A percentile compares a stretch with the other conserved stretches of the same genome.
These are phyloP conservation scores for Circaetus gallicus DNA, from an alignment of 2,113 vertebrate genomes.

Conservation along the genomic window DNA sequence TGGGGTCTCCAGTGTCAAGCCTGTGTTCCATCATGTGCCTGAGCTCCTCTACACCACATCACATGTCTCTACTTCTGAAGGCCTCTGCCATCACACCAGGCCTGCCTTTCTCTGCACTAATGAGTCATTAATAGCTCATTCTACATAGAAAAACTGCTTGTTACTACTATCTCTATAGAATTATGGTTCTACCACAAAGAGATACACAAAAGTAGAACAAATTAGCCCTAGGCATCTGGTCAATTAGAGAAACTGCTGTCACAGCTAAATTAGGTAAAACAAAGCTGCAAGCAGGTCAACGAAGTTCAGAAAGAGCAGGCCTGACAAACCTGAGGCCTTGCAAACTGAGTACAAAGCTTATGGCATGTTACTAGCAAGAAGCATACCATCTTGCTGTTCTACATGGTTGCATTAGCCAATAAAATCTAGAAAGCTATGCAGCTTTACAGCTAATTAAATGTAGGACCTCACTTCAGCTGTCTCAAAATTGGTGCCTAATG, in stretches of 20 bases:
- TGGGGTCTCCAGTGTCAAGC: not conserved
- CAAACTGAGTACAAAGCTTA: not conserved
- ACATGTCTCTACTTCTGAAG: not conserved
- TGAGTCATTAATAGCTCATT: not conserved
- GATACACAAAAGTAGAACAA: not conserved
- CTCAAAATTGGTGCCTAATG: not conserved
- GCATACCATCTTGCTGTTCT: not conserved
- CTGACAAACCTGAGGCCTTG: not conserved
- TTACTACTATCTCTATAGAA: not conserved
- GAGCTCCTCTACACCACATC: not conserved
- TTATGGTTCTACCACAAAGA: not conserved
- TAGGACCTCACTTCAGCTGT: not conserved
- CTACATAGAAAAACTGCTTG: not conserved
- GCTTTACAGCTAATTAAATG: not conserved
- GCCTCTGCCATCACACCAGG: not conserved
- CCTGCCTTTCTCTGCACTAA: not conserved
- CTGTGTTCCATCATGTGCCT: not conserved
- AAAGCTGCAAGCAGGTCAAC: not conserved
- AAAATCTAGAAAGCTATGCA: not conserved
- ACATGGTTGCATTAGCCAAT: not conserved
- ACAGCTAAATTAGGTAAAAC: not conserved
- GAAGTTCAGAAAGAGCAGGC: not conserved
- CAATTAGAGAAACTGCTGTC: not conserved
- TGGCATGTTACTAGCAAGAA: not conserved
- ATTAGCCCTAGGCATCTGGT: not conserved